A percentile compares a stretch with the other conserved stretches of the same genome.
phyloP scores from a whole-genome alignment of 2,113 vertebrate genomes.

The Pampusana beccarii region DNA sequence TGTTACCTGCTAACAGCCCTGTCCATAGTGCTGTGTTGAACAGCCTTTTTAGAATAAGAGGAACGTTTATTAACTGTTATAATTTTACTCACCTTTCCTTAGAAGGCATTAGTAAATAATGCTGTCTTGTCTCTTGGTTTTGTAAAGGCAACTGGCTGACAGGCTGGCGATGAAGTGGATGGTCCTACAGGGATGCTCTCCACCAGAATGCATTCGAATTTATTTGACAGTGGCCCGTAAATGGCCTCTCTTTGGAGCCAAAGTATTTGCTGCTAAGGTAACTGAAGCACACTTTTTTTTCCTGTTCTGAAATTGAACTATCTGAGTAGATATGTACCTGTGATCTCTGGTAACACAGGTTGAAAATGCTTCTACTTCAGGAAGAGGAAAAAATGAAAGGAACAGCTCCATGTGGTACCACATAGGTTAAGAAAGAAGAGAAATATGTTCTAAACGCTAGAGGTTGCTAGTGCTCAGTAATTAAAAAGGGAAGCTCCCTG shows the following conservation, averaged over 20 bases:
- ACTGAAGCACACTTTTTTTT: background rate
- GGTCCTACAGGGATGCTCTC: constrained; percentile 82
- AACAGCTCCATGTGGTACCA: background rate
- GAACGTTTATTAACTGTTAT: background rate
- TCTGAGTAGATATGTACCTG: background rate
- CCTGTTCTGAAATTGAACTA: background rate
- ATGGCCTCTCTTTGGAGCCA: constrained; percentile 89
- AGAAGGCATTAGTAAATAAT: background rate
- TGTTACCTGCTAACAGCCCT: background rate
- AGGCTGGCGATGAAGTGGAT: constrained; percentile 83
- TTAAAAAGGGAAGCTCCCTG: background rate
- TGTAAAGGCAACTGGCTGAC: constrained; percentile 80
- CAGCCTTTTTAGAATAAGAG: background rate
- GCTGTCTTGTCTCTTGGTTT: constrained; percentile 13
- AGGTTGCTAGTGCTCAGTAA: background rate
- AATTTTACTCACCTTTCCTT: background rate
- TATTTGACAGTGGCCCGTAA: constrained; percentile 88
- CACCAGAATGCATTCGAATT: constrained; percentile 85
- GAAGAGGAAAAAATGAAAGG: background rate
- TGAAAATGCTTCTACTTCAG: background rate
- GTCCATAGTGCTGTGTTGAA: background rate
- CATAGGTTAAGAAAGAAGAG: background rate
- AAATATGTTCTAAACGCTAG: background rate
- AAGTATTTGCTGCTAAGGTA: constrained; percentile 88
- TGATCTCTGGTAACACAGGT: background rate